Percentiles rank a stretch among this genome's conserved stretches.
Conservation (phyloP, 2,797 vertebrate genomes). For the Pteronotus mesoamericanus region DNA sequence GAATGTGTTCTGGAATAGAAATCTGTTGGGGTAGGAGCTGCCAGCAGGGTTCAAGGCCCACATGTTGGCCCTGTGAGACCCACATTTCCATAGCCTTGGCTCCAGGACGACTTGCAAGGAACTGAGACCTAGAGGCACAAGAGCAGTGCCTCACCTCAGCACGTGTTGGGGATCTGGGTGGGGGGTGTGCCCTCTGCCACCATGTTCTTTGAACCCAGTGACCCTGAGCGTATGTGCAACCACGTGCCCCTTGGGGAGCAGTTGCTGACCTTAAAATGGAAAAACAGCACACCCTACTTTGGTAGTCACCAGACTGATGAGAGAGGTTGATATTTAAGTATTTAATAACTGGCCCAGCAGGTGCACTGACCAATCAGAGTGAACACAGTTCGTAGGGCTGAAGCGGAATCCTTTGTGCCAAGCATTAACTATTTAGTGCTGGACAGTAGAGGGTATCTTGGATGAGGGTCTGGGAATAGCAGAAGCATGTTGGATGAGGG, state of each 20-base stretch:
- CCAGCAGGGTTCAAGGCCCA: not conserved
- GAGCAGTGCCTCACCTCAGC: not conserved
- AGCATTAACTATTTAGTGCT: not conserved
- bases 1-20: not conserved
- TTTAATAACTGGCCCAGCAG: not conserved
- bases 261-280: not conserved
- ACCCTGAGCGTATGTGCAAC: not conserved
- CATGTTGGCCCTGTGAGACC: not conserved
- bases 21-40: not conserved
- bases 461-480: not conserved
- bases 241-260: accelerated
- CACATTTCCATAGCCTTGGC: not conserved
- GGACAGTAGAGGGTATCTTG: not conserved
- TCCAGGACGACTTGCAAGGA: not conserved
- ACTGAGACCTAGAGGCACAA: not conserved
- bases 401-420: not conserved
- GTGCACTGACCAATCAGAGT: not conserved
- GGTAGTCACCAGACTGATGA: not conserved
- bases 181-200: not conserved
- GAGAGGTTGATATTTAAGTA: not conserved
- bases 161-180: not conserved
- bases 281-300: accelerated
- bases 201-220: not conserved
- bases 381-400: not conserved
- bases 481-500: not conserved